phyloP scores from a whole-genome alignment of 2,113 vertebrate species.

The Puntigrus tetrazona region DNA sequence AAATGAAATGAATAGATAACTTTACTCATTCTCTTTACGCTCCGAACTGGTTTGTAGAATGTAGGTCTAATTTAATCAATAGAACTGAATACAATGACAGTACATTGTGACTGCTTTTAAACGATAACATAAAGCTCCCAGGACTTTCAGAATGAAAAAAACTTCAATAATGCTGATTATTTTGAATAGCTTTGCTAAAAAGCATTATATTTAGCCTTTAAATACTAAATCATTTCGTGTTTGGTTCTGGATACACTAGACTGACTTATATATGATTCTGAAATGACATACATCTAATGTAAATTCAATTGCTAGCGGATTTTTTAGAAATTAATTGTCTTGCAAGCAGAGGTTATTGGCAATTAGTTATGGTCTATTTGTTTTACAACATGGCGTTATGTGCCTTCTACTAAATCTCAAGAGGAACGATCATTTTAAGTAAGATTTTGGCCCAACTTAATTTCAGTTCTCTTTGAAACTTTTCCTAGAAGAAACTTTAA shows the following conservation, averaged over 20 bases:
- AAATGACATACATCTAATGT: not conserved
- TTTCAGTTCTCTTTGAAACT: slow-evolving; percentile 37
- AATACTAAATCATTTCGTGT: not conserved
- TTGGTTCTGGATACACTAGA: not conserved
- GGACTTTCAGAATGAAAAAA: not conserved
- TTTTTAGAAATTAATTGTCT: not conserved
- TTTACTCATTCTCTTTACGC: not conserved
- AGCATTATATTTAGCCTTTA: not conserved
- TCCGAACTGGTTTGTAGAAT: not conserved
- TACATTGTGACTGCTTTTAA: not conserved
- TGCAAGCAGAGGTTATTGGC: not conserved
- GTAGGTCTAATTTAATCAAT: not conserved
- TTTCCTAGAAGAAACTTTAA: slow-evolving; percentile 35
- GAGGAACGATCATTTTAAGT: not conserved
- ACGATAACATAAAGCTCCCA: not conserved
- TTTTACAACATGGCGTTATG: not conserved
- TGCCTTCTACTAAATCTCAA: not conserved
- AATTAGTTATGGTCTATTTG: not conserved
- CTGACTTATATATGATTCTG: not conserved
- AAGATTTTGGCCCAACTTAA: slow-evolving; percentile 30
- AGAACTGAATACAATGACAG: not conserved
- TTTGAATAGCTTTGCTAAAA: not conserved
- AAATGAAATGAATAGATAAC: not conserved
- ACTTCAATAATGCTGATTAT: not conserved
- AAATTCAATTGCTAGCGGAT: not conserved